Base-by-base conservation (phyloP, 2,888 invertebrate genomes). In the Lithophane leautieri region DNA sequence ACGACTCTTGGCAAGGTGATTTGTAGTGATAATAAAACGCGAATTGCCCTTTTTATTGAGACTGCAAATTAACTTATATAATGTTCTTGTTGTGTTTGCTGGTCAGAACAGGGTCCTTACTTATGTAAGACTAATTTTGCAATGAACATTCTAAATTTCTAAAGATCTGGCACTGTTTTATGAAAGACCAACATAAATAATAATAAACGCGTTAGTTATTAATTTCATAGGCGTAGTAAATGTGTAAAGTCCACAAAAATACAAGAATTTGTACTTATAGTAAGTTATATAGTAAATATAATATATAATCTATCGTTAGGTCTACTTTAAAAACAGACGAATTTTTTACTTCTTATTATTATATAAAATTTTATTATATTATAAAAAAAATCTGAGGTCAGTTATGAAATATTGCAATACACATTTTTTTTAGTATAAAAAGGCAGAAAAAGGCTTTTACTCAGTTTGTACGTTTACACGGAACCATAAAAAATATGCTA, bases 11-110 rank as follows among this genome's bases (percentile, higher is more conserved):
- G 50, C 60, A 61, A 79, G 70, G 80, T 86, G 76, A 87, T 84
- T 87, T 87, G 82, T 79, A 72, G 63, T 47, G 50, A 75, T 73
- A 84, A 74, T 86, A 79, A 78, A 84, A 78, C 75, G 65, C 19
- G 54, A 81, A 82, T 76, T 75, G 75, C 76, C 52, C 65, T 79
- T 83, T 82, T 79, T 83, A 82, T 83, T 79, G 68, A 50, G 60
- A 52, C 66, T 72, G 71, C 83, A 83, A 82, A 82, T 82, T 83
- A 82, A 82, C 61, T 71, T 69, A 28, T 3, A 2, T 28, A 28
- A 28, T 3, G 65, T 68, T 61, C 28, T 11, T 66, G 58, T 54
- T 58, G 50, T 56, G 42, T 70, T 70, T 78, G 14, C 63, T 70
- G 54, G 62, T 56, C 47, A 81, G 11, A 66, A 34, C 34, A 54